phyloP scores from a whole-genome alignment of 2,113 vertebrate genomes.

The Rhea americana region DNA sequence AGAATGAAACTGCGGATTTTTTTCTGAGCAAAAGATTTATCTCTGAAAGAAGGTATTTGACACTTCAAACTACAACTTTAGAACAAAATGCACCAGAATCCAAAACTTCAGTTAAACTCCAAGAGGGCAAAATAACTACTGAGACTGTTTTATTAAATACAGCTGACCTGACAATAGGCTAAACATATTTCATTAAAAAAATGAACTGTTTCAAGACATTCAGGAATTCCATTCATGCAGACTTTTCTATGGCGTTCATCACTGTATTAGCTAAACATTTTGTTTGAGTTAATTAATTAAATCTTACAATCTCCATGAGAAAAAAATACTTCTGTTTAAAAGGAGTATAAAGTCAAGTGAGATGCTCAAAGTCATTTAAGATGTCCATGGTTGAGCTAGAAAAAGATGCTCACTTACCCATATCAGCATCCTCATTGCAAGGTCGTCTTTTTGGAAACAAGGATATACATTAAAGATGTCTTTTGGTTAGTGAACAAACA shows the following conservation, averaged over 20 bases:
- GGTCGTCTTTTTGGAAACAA: constrained; percentile 71
- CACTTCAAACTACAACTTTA: not conserved
- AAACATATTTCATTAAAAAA: not conserved
- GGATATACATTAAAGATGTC: constrained; percentile 59
- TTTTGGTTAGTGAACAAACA: constrained; percentile 42
- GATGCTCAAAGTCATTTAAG: constrained; percentile 1
- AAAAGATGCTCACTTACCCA: constrained; percentile 65
- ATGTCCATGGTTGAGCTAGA: constrained; percentile 51
- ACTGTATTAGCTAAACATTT: not conserved
- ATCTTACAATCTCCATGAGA: not conserved
- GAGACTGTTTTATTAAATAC: not conserved
- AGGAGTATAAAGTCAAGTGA: not conserved
- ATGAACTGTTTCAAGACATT: not conserved
- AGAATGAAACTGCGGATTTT: not conserved
- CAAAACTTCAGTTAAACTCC: not conserved
- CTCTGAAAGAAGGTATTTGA: not conserved
- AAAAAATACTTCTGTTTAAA: not conserved
- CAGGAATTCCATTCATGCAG: not conserved
- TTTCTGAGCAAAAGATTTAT: not conserved
- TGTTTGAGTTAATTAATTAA: not conserved
- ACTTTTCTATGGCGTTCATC: not conserved
- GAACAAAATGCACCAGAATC: not conserved
- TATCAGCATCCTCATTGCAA: constrained; percentile 64
- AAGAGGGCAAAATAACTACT: not conserved
- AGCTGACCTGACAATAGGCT: not conserved